Conservation (phyloP, 1,140 invertebrate genomes). For the Nasonia longicornis region DNA sequence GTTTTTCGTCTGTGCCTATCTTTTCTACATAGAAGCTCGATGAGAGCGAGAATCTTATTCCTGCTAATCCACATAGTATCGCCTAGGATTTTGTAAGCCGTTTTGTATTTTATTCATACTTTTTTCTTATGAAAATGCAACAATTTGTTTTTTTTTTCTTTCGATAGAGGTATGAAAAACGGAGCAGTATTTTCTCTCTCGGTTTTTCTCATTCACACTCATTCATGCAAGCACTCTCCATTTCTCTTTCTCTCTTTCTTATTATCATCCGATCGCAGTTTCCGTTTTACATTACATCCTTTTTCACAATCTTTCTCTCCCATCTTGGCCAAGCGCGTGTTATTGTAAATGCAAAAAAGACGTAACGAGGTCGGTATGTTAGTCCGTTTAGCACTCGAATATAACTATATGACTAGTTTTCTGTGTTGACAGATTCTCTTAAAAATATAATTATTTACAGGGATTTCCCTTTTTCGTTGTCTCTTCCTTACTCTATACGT, state of each 20-base stretch:
- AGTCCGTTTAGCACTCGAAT: conserved; percentile 67
- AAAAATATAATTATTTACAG: conserved; percentile 71
- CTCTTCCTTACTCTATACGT: conserved; percentile 27
- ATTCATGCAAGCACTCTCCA: background rate
- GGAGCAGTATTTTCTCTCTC: conserved; percentile 54
- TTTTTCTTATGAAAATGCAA: conserved; percentile 61
- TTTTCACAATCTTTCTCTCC: conserved; percentile 25
- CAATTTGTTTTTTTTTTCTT: conserved; percentile 30
- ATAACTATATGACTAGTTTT: conserved; percentile 70
- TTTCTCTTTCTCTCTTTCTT: background rate
- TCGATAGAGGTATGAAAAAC: conserved; percentile 64
- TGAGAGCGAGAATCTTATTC: conserved; percentile 3
- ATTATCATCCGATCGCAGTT: background rate
- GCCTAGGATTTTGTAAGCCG: conserved; percentile 4
- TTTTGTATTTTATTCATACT: conserved; percentile 31
- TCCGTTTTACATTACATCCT: background rate
- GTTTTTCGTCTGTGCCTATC: conserved; percentile 11
- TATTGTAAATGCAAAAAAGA: conserved; percentile 65
- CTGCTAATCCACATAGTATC: conserved; percentile 13
- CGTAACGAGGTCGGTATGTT: conserved; percentile 67
- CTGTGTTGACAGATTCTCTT: conserved; percentile 67
- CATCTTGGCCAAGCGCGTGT: conserved; percentile 44
- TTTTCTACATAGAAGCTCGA: conserved; percentile 2
- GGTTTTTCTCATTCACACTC: conserved; percentile 10
- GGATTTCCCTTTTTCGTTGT: conserved; percentile 55